phyloP scores from a whole-genome alignment of 2,888 invertebrate genomes.

The Acrobasis consociella region DNA sequence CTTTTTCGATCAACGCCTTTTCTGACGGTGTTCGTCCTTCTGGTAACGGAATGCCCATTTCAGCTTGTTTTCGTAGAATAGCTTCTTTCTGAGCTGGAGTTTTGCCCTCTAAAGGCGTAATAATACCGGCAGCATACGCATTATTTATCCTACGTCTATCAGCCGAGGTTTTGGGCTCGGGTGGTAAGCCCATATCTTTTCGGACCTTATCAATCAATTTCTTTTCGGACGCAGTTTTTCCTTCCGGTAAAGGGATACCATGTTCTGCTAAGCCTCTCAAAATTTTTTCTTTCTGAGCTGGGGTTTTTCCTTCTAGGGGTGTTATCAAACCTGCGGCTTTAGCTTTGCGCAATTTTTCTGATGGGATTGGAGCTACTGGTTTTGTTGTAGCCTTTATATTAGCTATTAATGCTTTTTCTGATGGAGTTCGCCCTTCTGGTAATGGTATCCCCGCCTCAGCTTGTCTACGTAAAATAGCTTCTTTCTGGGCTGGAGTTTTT shows the following conservation, averaged over 20 bases:
- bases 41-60: conserved; percentile 25
- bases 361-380: conserved; percentile 25
- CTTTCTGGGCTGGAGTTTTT: conserved; percentile 39
- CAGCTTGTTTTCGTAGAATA: conserved; percentile 13
- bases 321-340: conserved; percentile 35
- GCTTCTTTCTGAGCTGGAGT: conserved; percentile 27
- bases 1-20: background rate
- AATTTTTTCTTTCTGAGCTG: conserved; percentile 44
- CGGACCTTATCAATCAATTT: conserved; percentile 26
- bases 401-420: conserved; percentile 36
- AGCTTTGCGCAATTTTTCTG: conserved; percentile 31
- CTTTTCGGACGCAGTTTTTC: conserved; percentile 30
- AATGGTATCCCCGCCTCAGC: conserved; percentile 31
- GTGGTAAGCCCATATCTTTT: conserved; percentile 14
- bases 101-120: conserved; percentile 31
- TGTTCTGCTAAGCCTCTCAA: conserved; percentile 35
- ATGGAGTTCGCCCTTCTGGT: conserved; percentile 36
- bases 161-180: background rate
- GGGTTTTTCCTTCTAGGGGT: conserved; percentile 42
- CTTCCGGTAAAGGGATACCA: conserved; percentile 40
- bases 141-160: background rate
- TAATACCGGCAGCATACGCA: conserved; percentile 21
- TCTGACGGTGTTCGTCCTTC: conserved; percentile 31
- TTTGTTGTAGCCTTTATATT: conserved; percentile 32
- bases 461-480: conserved; percentile 33